Base-by-base conservation (phyloP, 1,140 invertebrate genomes). In the Bombus soroeensis region DNA sequence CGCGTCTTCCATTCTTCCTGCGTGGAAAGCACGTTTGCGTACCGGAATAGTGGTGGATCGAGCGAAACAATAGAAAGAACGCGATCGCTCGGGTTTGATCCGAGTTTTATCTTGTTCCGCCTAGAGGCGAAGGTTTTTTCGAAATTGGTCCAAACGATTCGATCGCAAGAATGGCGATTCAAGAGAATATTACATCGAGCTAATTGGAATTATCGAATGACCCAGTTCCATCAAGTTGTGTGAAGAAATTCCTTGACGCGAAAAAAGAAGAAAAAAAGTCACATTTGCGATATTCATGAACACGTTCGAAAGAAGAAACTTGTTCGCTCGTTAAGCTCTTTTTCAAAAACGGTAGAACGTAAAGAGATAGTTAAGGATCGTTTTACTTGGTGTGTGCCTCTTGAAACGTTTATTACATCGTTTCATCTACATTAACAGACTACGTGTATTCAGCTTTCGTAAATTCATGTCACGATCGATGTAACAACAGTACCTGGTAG, bases 181-280 rank as follows among this genome's bases (percentile, higher is more conserved):
- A 10, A 13, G 15, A 0, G 68, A 22, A 62, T 73, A 41, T 81
- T 73, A 72, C 59, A 34, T 57, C 25, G 22, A 59, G 41, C 13
- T 62, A 83, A 83, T 83, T 81, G 71, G 41, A 75, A 75, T 59
- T 43, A 66, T 76, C 57, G 59, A 43, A 15, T 10, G 81, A 82
- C 57, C 81, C 41, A 75, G 32, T 64, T 82, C 22, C 18, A 18
- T 2, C 25, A 13, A 39, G 34, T 80, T 71, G 22, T 13, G 68
- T 8, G 37, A 43, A 37, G 32, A 32, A 34, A n/a, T 75, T 43
- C 28, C 25, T 41, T 8, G 53, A 80, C 39, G n/a, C 0, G 15
- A 8, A 0, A 1, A 34, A 6, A 25, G 28, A 53, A 4, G n/a
- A 9, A 34, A 39, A n/a, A 25, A 10, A 37, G 41, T 47, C 41